Evolutionary conservation across 2,113 vertebrate species (phyloP), one percentile per base, ranked within the genome.

Genomic region (Poecilia latipinna): DNA sequence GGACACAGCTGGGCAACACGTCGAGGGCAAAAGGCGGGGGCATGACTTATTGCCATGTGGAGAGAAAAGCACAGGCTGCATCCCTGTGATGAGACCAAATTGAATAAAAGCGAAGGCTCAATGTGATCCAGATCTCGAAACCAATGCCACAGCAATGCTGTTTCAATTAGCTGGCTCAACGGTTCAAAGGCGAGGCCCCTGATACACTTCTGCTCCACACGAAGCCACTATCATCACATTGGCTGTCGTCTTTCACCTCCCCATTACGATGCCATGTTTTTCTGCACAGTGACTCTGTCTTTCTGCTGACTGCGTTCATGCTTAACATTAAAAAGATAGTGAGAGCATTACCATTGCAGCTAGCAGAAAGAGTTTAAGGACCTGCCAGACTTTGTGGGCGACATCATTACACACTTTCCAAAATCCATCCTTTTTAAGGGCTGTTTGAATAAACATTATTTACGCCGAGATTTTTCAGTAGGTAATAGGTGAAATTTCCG

Each of bases 1-100:
- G 90, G 91, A 88, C 90, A 86, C 93, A 94, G 93, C 92, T 95
- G 93, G 93, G 93, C 96, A 95, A 93, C 91, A 93, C 89, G 78
- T 93, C 86, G 83, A 91, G 93, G 92, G 90, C 86, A 91, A 93
- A 90, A 89, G 93, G 90, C 89, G 85, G 93, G 81, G 93, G 91
- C 90, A 91, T 94, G 94, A 94, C 92, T 95, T 95, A 93, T 92
- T 87, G 84, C 85, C 89, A 84, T 82, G 90, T 83, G 87, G 82
- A 86, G 77, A 87, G 79, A 86, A 82, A 83, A 81, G 71, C 78
- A 35, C 15, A 37, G 82, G 84, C 74, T 66, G 42, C 44, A 71
- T 73, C 87, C 74, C 75, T 62, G 68, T 62, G 88, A 91, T 91
- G 88, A 89, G 83, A 82, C 86, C 54, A 91, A 92, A 94, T 90